A percentile compares a stretch with the other conserved stretches of the same genome.
Conservation (phyloP, 1,140 invertebrate species). For the Schlechtendalia chinensis region DNA sequence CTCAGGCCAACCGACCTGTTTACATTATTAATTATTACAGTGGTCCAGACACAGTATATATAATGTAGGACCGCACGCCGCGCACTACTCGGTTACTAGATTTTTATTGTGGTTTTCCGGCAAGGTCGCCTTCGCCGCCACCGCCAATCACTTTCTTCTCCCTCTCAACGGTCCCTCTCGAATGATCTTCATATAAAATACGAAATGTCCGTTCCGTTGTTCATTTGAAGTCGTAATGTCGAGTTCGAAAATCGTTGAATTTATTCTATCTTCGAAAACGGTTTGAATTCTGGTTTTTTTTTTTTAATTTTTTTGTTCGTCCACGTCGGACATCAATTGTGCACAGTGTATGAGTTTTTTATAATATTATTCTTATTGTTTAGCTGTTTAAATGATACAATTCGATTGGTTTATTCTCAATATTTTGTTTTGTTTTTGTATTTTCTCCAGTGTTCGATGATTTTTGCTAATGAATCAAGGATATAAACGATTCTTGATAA, state of each 20-base stretch:
- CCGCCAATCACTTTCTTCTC: slow-evolving; percentile 30
- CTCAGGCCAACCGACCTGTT: too few relatives aligned
- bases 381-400: too few relatives aligned
- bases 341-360: background rate
- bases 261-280: background rate
- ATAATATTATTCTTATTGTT: background rate
- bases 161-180: slow-evolving; percentile 12
- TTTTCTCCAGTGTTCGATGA: too few relatives aligned
- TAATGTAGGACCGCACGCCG: background rate
- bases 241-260: background rate
- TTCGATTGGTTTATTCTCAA: background rate
- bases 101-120: background rate
- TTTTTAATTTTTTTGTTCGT: slow-evolving; percentile 2
- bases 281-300: background rate
- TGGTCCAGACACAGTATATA: too few relatives aligned
- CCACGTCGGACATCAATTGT: background rate
- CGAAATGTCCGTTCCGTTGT: slow-evolving; percentile 10
- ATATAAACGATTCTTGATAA: background rate
- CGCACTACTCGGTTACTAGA: background rate
- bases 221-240: slow-evolving; percentile 19
- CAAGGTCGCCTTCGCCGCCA: background rate
- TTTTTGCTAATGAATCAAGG: background rate
- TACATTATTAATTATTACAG: too few relatives aligned
- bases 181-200: slow-evolving; percentile 42
- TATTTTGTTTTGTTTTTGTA: background rate